phyloP scores from a whole-genome alignment of 2,113 vertebrate genomes.

The Solenodon paradoxus region DNA sequence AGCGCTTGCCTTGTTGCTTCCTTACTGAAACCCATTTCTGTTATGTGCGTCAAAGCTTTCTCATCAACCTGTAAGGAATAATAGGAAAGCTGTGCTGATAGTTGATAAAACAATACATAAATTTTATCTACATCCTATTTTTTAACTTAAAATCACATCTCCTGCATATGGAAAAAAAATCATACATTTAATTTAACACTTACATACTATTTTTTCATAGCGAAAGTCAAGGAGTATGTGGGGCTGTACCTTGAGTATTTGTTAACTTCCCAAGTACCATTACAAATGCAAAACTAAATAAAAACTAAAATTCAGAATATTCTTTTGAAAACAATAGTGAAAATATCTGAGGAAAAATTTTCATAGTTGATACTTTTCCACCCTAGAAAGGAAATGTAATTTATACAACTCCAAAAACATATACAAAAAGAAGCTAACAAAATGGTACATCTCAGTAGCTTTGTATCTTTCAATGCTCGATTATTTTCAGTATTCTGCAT shows the following conservation, averaged over 20 bases:
- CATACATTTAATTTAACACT: not conserved
- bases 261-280: not conserved
- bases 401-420: not conserved
- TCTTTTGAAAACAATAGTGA: constrained; percentile 1
- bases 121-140: constrained; percentile 5
- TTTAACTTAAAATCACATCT: constrained; percentile 5
- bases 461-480: not conserved
- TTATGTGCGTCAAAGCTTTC: constrained; percentile 94
- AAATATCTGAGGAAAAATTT: not conserved
- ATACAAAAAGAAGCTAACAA: not conserved
- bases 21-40: constrained; percentile 98
- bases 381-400: not conserved
- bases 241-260: not conserved
- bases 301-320: not conserved
- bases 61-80: constrained; percentile 91
- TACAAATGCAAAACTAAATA: not conserved
- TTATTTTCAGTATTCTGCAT: not conserved
- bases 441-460: not conserved
- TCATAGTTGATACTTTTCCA: not conserved
- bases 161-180: not conserved
- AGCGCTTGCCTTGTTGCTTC: constrained; percentile 94
- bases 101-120: not conserved
- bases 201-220: not conserved
- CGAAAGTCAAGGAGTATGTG: not conserved
- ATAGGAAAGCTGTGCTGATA: not conserved